Percentiles rank a stretch among this genome's conserved stretches.
These are phyloP conservation scores for Melanostoma mellinum DNA, from an alignment of 2,888 invertebrate species.

Conservation along the genomic window DNA sequence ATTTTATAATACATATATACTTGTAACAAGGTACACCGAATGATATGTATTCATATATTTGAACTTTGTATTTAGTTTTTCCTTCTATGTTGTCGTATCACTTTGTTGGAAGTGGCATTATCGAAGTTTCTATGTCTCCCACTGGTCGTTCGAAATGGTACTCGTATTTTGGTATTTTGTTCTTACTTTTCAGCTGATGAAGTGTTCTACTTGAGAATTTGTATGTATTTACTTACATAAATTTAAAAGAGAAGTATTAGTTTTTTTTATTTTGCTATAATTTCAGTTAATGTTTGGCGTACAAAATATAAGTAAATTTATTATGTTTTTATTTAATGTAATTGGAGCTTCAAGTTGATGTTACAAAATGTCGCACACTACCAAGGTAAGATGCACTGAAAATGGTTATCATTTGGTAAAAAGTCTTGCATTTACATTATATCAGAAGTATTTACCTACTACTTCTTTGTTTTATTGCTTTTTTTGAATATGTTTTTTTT, in stretches of 20 bases:
- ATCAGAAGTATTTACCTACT: not conserved
- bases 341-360: slow-evolving; percentile 69
- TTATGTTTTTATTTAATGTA: slow-evolving; percentile 53
- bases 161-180: slow-evolving; percentile 58
- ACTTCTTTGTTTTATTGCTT: slow-evolving; percentile 38
- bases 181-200: slow-evolving; percentile 67
- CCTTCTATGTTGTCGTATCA: no score
- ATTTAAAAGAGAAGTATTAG: slow-evolving; percentile 39
- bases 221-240: slow-evolving; percentile 32
- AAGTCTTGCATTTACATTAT: slow-evolving; percentile 29
- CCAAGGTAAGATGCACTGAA: slow-evolving; percentile 68
- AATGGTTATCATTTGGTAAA: slow-evolving; percentile 44
- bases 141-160: slow-evolving; percentile 32
- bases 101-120: no score
- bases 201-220: slow-evolving; percentile 62
- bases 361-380: slow-evolving; percentile 62
- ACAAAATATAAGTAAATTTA: slow-evolving; percentile 27
- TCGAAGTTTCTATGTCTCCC: not conserved
- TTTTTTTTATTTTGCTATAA: slow-evolving; percentile 71
- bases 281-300: slow-evolving; percentile 67
- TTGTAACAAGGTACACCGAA: no score
- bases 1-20: no score
- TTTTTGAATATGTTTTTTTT: slow-evolving; percentile 44
- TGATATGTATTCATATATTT: no score
- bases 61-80: no score